phyloP scores from a whole-genome alignment of 2,113 vertebrate species.

The Numida meleagris region DNA sequence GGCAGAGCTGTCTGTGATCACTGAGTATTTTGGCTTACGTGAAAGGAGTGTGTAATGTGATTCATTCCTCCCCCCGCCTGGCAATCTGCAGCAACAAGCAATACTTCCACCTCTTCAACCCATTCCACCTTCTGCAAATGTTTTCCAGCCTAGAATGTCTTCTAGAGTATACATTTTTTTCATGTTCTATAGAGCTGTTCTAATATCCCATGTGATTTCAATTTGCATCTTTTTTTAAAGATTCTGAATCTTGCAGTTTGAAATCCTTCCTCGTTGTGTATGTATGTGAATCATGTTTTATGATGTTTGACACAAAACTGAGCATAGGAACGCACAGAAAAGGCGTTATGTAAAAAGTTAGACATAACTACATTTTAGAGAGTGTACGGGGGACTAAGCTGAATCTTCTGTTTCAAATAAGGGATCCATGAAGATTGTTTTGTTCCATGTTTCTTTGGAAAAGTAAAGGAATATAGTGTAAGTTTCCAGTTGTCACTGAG shows the following conservation, averaged over 20 bases:
- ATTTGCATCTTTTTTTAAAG: neutral
- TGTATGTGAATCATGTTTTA: neutral
- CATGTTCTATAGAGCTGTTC: neutral
- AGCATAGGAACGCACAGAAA: neutral
- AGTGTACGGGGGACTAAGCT: neutral
- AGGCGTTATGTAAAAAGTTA: neutral
- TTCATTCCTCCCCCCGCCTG: neutral
- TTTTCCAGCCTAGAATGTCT: neutral
- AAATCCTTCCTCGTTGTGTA: neutral
- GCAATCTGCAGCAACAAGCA: neutral
- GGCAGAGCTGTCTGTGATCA: neutral
- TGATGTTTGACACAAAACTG: neutral
- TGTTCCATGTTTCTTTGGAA: neutral
- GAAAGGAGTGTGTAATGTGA: neutral
- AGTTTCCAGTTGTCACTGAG: accelerated
- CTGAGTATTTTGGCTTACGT: neutral
- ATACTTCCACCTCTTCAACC: neutral
- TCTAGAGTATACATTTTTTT: neutral
- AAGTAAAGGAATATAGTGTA: neutral
- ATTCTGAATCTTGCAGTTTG: neutral
- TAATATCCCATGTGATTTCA: neutral
- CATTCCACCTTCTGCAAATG: neutral
- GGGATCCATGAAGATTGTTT: neutral
- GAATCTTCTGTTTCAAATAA: accelerated
- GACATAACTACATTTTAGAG: neutral